Base-by-base conservation (phyloP, 2,888 invertebrate genomes). In the Merodon equestris region DNA sequence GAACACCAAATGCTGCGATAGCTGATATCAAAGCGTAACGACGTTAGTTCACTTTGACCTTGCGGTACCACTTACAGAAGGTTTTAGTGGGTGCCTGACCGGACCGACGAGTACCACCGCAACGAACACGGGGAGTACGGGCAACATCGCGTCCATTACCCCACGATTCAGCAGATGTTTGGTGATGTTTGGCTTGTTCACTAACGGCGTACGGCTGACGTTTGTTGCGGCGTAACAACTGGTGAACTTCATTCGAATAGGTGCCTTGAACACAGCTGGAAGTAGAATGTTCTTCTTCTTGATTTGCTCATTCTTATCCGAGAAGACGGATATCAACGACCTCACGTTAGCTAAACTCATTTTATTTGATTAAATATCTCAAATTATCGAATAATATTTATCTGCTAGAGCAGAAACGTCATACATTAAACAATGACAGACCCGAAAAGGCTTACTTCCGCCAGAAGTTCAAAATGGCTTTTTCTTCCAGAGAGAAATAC, bases 151-250 rank as follows among this genome's bases (percentile, higher is more conserved):
- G 96, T 85, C 99, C 99, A 85, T 99, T 99, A 90, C 99, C 99
- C 99, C 99, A 99, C 82, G 99, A 99, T 90, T 99, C 99, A 53
- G 99, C 99, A 90, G 98, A 98, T 82, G 99, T 99, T 91, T 99
- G 99, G 90, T 99, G 99, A 90, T 99, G 98, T 98, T 82, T 48
- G 82, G 99, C 99, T 90, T 97, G 94, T 86, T 95, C 95, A 87
- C 95, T 98, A 45, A 99, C 99, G 84, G 96, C 95, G 91, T 99
- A 99, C 0, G 99, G 95, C 90, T 99, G 99, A 83, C 99, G 93
- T 83, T 93, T 93, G 90, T 99, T 99, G 91, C 97, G 98, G 81
- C 96, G 94, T 91, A 99, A 94, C 87, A 99, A 95, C 83, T 97
- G 96, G 86, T 99, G 99, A 76, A 99, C 96, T 90, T 97, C 96